Evolutionary conservation across 2,888 invertebrate species (phyloP), one percentile per base, ranked within the genome.

Genomic region (Drosophila stalkeri): DNA sequence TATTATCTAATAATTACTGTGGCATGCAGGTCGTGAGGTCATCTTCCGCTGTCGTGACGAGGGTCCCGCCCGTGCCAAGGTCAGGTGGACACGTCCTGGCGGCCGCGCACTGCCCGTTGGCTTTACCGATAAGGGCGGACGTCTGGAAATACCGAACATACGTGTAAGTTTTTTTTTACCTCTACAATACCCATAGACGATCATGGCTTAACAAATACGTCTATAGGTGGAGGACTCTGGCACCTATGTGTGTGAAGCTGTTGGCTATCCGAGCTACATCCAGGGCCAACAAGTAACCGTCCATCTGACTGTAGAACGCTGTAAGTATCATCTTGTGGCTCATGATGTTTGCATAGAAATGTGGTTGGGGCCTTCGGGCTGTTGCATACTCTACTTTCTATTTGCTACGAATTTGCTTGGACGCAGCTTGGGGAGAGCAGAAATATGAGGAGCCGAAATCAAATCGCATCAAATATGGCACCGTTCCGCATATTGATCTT

Each of bases 21-120:
- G 64, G 20, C n/a, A 39, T 63, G n/a, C 51, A 98, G 98, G 97
- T 92, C 96, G 97, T 47, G 98, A 98, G 93, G 98, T 98, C 44
- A 97, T 98, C 41, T 97, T 98, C 94, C 96, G 96, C 93, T 99
- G 99, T 91, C 96, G 98, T 78, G 98, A 98, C 90, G 97, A 97
- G 93, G 97, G 98, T n/a, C 95, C 95, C 0, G 92, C 95, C 1
- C 94, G 98, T 63, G 96, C 96, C 4, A 94, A 94, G 59, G 97
- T 98, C 7, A 94, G 94, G 41, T 97, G 97, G 97, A 91, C 95
- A 0, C 94, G 96, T 61, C 96, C 95, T 52, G 95, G 96, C 60
- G 96, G 96, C 37, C 93, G 94, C 63, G 95, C 96, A 0, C 92
- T 98, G 59, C 98, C 98, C 37, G 94, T 95, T 0, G 96, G 96